These are phyloP conservation scores for Anolis apletophallus DNA, from an alignment of 2,797 vertebrate genomes.

Conservation along the genomic window DNA sequence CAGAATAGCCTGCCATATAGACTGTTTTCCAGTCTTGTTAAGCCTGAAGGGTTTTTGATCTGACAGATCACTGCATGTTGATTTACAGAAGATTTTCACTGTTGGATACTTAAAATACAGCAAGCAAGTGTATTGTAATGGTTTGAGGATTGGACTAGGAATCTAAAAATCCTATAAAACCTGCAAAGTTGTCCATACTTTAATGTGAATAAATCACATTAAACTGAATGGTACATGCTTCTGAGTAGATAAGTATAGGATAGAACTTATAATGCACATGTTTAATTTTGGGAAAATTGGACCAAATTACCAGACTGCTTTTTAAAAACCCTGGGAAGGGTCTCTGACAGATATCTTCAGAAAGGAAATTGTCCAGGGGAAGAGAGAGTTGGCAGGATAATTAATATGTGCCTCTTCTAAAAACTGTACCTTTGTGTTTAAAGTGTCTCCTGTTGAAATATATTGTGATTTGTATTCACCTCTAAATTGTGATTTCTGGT, in stretches of 20 bases:
- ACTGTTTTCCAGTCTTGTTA: no score
- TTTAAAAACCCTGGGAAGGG: background rate
- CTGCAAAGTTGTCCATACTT: constrained; percentile 37
- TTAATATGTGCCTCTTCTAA: background rate
- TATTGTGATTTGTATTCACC: background rate
- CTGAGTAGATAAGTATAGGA: background rate
- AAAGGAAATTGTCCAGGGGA: background rate
- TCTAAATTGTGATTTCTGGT: background rate
- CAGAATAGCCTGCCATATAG: no score
- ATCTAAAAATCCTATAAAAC: no score
- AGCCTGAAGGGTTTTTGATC: constrained; percentile 49
- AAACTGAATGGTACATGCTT: background rate
- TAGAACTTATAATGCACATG: background rate
- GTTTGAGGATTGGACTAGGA: no score
- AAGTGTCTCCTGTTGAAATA: background rate
- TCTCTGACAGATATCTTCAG: background rate
- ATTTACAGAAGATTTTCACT: constrained; percentile 67
- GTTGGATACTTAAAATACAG: constrained; percentile 47
- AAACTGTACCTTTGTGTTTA: background rate
- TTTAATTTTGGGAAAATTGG: background rate
- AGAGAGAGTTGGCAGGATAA: background rate
- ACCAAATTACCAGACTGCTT: background rate
- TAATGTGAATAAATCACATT: background rate
- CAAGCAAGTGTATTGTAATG: no score
- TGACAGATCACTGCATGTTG: constrained; percentile 62